Conservation (phyloP, 2,888 invertebrate genomes). For the Dynastes grantii region DNA sequence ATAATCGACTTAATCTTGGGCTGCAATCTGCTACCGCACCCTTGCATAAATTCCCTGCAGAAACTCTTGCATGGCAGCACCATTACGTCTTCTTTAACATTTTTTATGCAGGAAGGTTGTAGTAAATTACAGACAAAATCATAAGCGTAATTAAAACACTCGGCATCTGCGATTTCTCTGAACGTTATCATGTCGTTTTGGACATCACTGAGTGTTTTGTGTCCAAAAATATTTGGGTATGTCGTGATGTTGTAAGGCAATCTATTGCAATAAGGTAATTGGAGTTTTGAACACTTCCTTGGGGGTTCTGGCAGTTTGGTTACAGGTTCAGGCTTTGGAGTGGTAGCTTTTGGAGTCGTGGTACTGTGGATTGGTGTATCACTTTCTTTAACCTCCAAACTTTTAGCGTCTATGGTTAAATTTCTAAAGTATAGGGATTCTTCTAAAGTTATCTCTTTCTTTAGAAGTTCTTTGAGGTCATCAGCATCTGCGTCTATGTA, state of each 20-base stretch:
- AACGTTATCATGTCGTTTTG: slow-evolving; percentile 85
- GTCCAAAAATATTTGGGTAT: slow-evolving; percentile 87
- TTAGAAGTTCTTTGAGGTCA: slow-evolving; percentile 79
- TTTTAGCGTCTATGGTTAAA: slow-evolving; percentile 77
- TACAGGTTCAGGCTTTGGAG: slow-evolving; percentile 67
- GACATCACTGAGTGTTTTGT: slow-evolving; percentile 76
- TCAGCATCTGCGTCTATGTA: slow-evolving; percentile 74
- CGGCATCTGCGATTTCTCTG: slow-evolving; percentile 90
- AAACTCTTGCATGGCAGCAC: slow-evolving; percentile 86
- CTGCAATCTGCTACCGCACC: slow-evolving; percentile 85
- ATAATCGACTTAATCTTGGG: slow-evolving; percentile 80
- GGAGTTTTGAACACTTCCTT: slow-evolving; percentile 79
- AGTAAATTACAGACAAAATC: slow-evolving; percentile 91
- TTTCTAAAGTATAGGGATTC: slow-evolving; percentile 77
- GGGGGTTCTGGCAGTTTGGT: slow-evolving; percentile 76
- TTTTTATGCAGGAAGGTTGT: slow-evolving; percentile 82
- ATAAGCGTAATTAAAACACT: slow-evolving; percentile 89
- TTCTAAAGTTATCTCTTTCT: slow-evolving; percentile 76
- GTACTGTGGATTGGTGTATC: slow-evolving; percentile 66
- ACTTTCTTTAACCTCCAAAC: slow-evolving; percentile 78
- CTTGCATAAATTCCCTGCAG: slow-evolving; percentile 87
- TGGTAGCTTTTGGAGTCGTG: slow-evolving; percentile 68
- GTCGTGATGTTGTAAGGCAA: slow-evolving; percentile 86
- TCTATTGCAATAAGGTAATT: slow-evolving; percentile 80
- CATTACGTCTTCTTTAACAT: slow-evolving; percentile 72